Evolutionary conservation across 2,113 vertebrate species (phyloP), one percentile per base, ranked within the genome.

Genomic region (Malaclemys terrapin): DNA sequence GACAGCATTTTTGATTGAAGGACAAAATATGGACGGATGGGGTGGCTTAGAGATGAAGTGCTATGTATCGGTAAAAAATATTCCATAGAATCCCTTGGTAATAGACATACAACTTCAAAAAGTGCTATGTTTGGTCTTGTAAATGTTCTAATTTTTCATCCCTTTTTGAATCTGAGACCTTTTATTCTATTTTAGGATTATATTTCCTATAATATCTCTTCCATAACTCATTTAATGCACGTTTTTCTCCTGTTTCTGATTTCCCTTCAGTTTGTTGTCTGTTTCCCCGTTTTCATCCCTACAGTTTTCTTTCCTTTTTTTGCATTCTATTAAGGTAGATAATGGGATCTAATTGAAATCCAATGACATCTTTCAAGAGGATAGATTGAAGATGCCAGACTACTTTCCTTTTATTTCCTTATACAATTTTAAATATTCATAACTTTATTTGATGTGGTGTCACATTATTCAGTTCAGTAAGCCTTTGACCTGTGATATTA

Each of bases 341-440:
- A 80, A 27, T 17, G 78, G 38, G 78, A 87, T 62, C 78, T 82
- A 24, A 50, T 93, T 17, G 57, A 83, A 84, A 82, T 2, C 50
- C 54, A 59, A 2, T 79, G 72, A 65, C 5, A 5, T 75, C 38
- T 54, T 91, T 85, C 38, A 22, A 31, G 80, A 84, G 4, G 52
- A 47, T 94, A 87, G 25, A 91, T 38, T 57, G 27, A 96, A 78
- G 5, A 80, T 56, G 14, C 4, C 3, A 53, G 31, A 16, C 82
- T 93, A 62, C 35, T 27, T 84, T 47, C 22, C 47, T 83, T 94
- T 96, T 90, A 85, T 91, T 93, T 95, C 47, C 24, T 49, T 45
- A 54, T 62, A 45, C 59, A 93, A 86, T 13, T 35, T 90, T 91
- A 82, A 50, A 56, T 94, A 72, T 88, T 96, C 29, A 56, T 79